These are phyloP conservation scores for Automeris io DNA, from an alignment of 2,888 invertebrate species.

Conservation along the genomic window DNA sequence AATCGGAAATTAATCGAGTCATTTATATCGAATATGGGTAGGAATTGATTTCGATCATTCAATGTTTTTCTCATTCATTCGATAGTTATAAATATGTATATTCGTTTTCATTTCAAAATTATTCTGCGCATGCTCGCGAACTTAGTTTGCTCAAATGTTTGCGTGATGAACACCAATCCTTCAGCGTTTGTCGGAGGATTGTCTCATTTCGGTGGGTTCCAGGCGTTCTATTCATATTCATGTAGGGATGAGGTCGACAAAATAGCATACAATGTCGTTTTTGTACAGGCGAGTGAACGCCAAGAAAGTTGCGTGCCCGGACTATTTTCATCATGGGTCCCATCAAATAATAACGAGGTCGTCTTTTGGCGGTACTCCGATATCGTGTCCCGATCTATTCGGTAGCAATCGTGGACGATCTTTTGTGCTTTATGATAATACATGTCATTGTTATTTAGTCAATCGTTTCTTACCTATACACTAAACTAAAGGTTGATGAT, in stretches of 20 bases:
- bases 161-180: slow-evolving; percentile 66
- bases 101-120: no score
- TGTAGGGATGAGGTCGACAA: slow-evolving; percentile 48
- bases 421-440: slow-evolving; percentile 61
- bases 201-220: slow-evolving; percentile 46
- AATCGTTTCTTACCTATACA: slow-evolving; percentile 42
- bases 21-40: no score
- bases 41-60: no score
- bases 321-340: slow-evolving; percentile 68
- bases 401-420: slow-evolving; percentile 51
- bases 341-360: slow-evolving; percentile 72
- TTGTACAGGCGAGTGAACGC: slow-evolving; percentile 67
- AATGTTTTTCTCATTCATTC: no score
- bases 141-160: slow-evolving; percentile 44
- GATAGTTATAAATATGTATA: no score
- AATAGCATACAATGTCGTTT: slow-evolving; percentile 63
- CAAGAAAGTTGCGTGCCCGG: slow-evolving; percentile 67
- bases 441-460: slow-evolving; percentile 47
- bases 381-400: slow-evolving; percentile 57
- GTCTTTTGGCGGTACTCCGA: slow-evolving; percentile 50
- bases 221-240: slow-evolving; percentile 61
- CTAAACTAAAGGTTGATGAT: no score
- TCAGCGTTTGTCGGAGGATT: slow-evolving; percentile 58
- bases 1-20: no score
- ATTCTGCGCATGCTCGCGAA: slow-evolving; percentile 11